A percentile compares a stretch with the other conserved stretches of the same genome.
Conservation (phyloP, 1,140 invertebrate species). For the Pseudobourletiella spinata region DNA sequence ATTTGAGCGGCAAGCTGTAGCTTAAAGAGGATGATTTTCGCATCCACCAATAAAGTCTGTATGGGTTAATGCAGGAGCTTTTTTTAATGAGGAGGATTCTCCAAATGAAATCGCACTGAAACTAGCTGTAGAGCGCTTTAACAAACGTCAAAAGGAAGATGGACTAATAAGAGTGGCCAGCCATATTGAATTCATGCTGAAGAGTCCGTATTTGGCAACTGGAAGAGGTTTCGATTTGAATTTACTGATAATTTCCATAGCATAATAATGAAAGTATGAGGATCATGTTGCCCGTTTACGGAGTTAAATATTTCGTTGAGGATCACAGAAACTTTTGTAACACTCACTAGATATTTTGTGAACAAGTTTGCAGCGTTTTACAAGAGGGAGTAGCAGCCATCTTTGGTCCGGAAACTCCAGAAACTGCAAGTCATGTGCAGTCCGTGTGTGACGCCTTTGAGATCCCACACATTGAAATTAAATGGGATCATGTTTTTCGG, state of each 20-base stretch:
- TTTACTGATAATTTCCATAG: neutral
- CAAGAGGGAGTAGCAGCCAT: conserved; percentile 78
- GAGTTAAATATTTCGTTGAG: neutral
- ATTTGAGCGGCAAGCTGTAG: no score
- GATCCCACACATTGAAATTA: conserved; percentile 84
- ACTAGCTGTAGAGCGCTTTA: neutral
- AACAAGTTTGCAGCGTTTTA: conserved; percentile 74
- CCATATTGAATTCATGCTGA: neutral
- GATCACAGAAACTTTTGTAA: neutral
- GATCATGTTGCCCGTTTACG: no score
- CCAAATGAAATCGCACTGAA: neutral
- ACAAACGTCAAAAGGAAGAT: neutral
- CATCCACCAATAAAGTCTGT: no score
- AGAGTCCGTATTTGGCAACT: neutral
- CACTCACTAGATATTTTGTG: neutral
- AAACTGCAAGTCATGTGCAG: conserved; percentile 87
- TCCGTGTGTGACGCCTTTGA: conserved; percentile 93
- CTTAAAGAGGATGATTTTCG: no score
- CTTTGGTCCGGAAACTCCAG: conserved; percentile 82
- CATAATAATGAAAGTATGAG: no score
- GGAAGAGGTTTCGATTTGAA: neutral
- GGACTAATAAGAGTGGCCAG: neutral
- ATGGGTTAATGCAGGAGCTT: neutral
- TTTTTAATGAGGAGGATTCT: neutral
- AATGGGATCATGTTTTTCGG: conserved; percentile 80